Base-by-base conservation (phyloP, 2,888 invertebrate genomes). In the Phania funesta region DNA sequence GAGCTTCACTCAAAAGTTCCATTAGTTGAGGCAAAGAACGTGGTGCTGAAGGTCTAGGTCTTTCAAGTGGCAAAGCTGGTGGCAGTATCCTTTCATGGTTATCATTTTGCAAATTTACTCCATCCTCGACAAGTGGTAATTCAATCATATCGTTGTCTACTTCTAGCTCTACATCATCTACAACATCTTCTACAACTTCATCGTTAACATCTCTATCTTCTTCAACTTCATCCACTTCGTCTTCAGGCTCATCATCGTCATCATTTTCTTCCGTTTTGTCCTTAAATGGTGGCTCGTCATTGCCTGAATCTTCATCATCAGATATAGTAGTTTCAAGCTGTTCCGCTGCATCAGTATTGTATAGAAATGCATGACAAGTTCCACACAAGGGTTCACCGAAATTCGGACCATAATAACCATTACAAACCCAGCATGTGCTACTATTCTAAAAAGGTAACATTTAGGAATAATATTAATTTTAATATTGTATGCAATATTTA, bases 281-380 rank as follows among this genome's bases (percentile, higher is more conserved):
- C 76, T 90, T 91, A 46, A 90, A 91, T 0, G 90, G 91, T 0
- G 98, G 98, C 89, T 98, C 98, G 89, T 98, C 98, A 89, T 97
- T 98, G 0, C 98, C 98, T 0, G 97, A 98, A 90, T 98, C 98
- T 85, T 96, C 96, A 86, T 97, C 97, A 74, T 97, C 97, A 5
- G 95, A 95, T 80, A 93, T 92, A 83, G 93, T 93, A 65, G 88
- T 88, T 82, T 84, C 83, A 16, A 88, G 29, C 16, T 91, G 90
- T 70, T 91, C 91, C 2, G 87, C 85, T 1, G 88, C 85, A 67
- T 90, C 90, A 87, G 96, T 95, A 0, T 97, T 97, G 88, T 96
- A 98, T n/a, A 98, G 91, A 91, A 98, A 98, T 50, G 96, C 93
- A 89, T 98, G 98, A 87, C 98, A 98, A 0, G 97, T 97, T 16